Base-by-base conservation (phyloP, 1,140 invertebrate genomes). In the Watersipora subatra region DNA sequence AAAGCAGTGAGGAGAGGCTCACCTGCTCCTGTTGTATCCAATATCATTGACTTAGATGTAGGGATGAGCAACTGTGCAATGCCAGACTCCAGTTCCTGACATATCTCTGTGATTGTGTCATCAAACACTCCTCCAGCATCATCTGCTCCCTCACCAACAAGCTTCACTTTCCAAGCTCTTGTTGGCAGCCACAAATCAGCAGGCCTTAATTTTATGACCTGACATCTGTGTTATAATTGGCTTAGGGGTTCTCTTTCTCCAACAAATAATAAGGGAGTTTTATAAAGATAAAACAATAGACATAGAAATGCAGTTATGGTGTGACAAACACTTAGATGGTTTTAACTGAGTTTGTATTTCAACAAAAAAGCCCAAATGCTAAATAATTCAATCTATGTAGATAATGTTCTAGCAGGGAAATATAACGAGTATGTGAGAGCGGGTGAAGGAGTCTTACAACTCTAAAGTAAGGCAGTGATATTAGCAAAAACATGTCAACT, bases 81-180 rank as follows among this genome's bases (percentile, higher is more conserved):
- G 2, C 92, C 92, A 72, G 92, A 93, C 80, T 94, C 91, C 2
- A 96, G 78, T 79, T 97, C 93, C 77, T 73, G 70, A 71, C 86
- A 87, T 84, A 87, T 87, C 73, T 87, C 85, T 1, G 86, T 87
- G 28, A 87, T 86, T 1, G 85, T 87, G 73, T 87, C 86, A 75
- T 87, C 86, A 80, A 87, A 87, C 17, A 87, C 86, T 22, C 86
- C 86, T 0, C 85, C 81, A 22, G 86, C 86, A 80, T 87, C 86
- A 75, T 87, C 86, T 2, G 86, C 86, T 1, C 86, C 86, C 75
- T 87, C 86, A 0, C 86, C 86, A 15, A 86, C 7, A 26, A 77
- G 58, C 57, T 73, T 74, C 61, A 84, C 84, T 75, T 87, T 87
- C 86, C 86, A 87, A 7, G 86, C 86, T 46, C 86, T 72, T 2